Evolutionary conservation across 2,888 invertebrate genomes (phyloP).

Genomic region (Coelopa pilipes): DNA sequence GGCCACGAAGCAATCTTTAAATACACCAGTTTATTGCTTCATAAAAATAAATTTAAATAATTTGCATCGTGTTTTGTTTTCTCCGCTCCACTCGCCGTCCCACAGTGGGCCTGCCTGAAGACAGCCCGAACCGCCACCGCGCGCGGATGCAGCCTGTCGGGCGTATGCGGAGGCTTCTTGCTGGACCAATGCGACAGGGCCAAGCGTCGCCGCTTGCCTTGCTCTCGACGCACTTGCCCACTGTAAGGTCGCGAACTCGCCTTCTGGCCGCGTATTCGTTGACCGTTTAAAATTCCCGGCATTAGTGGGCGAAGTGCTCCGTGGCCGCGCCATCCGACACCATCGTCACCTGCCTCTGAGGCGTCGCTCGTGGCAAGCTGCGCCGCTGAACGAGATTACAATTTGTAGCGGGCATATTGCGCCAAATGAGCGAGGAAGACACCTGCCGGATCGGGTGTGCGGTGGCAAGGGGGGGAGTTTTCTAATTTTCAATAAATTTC

Average conservation of each 20-base stretch:
- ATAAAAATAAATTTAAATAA: constrained; percentile 60
- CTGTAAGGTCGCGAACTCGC: background rate
- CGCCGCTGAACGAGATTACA: no score
- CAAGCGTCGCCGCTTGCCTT: no score
- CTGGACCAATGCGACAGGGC: no score
- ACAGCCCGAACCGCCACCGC: no score
- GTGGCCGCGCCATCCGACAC: no score
- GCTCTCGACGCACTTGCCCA: background rate
- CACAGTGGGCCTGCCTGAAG: no score
- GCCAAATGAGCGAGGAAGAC: background rate
- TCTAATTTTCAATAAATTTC: constrained; percentile 32
- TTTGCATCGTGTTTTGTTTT: constrained; percentile 36
- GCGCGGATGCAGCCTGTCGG: no score
- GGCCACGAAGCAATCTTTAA: constrained; percentile 52
- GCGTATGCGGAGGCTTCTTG: no score
- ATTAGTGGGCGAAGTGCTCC: background rate
- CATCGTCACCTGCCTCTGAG: no score
- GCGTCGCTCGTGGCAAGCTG: no score
- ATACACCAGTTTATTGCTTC: constrained; percentile 61
- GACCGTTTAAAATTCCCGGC: background rate
- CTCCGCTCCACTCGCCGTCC: no score
- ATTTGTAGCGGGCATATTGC: background rate
- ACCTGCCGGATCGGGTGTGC: background rate
- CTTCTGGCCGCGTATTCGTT: background rate
- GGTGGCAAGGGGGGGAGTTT: background rate